A percentile compares a stretch with the other conserved stretches of the same genome.
These are phyloP conservation scores for Glaucomys volans DNA, from an alignment of 2,113 vertebrate species.

Conservation along the genomic window DNA sequence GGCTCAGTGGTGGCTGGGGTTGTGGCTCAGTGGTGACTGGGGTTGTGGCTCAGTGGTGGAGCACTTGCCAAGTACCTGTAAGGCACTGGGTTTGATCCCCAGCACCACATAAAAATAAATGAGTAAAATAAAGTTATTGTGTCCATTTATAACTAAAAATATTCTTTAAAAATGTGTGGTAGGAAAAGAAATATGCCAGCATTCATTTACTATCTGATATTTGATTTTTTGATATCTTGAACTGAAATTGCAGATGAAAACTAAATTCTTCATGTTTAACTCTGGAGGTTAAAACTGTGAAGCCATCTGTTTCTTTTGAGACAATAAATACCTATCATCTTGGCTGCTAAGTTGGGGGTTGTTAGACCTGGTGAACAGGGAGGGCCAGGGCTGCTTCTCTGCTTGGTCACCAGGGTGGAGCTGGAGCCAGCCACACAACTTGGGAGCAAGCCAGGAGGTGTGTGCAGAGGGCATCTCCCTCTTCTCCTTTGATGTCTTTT, in stretches of 20 bases:
- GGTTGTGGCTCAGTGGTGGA: no score
- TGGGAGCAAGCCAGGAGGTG: no score
- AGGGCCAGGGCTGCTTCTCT: no score
- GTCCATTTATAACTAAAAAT: no score
- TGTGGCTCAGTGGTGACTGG: no score
- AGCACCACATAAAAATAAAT: no score
- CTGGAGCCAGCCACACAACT: no score
- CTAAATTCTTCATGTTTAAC: background rate
- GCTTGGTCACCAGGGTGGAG: no score
- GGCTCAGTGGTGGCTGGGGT: no score
- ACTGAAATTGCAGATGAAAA: conserved; percentile 41
- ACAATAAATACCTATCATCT: background rate
- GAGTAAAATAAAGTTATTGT: no score
- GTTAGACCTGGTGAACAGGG: background rate
- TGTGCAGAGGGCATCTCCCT: background rate
- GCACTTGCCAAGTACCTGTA: no score
- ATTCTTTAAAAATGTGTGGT: background rate
- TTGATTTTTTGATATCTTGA: conserved; percentile 26
- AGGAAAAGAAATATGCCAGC: background rate
- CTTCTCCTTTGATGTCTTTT: background rate
- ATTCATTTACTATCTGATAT: background rate
- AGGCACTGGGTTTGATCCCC: no score
- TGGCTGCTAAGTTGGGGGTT: background rate
- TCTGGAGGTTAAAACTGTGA: background rate
- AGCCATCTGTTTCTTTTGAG: background rate